Evolutionary conservation across 2,888 invertebrate genomes (phyloP).

Genomic region (Carabus problematicus): DNA sequence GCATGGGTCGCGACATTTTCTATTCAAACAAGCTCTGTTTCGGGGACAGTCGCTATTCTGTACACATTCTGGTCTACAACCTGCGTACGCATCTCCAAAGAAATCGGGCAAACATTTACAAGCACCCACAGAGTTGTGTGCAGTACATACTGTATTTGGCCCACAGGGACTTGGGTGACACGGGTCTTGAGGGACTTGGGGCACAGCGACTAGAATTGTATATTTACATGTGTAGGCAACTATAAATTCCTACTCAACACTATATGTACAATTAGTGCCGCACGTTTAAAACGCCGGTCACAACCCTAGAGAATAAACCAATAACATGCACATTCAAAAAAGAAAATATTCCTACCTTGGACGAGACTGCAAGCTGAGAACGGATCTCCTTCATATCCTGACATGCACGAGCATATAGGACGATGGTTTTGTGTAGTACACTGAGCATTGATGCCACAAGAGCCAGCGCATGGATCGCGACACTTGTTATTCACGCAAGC

Average conservation of each 20-base stretch:
- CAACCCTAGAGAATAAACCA: no score
- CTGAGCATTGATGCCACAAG: conserved; percentile 78
- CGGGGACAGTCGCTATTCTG: conserved; percentile 72
- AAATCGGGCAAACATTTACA: conserved; percentile 60
- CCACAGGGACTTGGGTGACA: conserved; percentile 72
- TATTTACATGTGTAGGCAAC: no score
- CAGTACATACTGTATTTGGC: conserved; percentile 68
- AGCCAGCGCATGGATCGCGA: conserved; percentile 77
- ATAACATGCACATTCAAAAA: neutral
- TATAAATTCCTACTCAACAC: no score
- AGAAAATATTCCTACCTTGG: conserved; percentile 54
- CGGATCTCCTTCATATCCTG: conserved; percentile 81
- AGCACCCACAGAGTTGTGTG: conserved; percentile 53
- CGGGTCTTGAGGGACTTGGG: conserved; percentile 56
- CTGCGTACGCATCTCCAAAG: conserved; percentile 75
- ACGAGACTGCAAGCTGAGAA: conserved; percentile 74
- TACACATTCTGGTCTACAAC: conserved; percentile 75
- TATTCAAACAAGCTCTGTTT: conserved; percentile 71
- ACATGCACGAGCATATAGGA: conserved; percentile 76
- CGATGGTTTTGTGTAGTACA: conserved; percentile 78
- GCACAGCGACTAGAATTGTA: conserved; percentile 4
- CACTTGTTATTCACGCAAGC: conserved; percentile 78
- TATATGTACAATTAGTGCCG: no score
- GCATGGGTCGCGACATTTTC: conserved; percentile 76
- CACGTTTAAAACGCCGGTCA: no score